Conservation (phyloP, 2,797 vertebrate species). For the Lagocephalus sceleratus region DNA sequence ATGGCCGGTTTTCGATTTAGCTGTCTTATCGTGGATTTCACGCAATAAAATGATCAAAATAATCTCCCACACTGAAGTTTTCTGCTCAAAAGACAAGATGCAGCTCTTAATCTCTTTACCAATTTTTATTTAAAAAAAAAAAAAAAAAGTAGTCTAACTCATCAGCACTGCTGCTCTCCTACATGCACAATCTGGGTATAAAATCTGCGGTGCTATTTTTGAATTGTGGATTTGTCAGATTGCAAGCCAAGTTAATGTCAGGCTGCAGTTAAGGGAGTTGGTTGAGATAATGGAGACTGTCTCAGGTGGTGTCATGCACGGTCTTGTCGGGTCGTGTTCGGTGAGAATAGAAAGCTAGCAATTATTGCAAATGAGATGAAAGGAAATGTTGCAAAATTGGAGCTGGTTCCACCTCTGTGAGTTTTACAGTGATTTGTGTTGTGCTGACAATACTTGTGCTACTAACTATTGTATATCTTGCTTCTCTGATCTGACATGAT, state of each 20-base stretch:
- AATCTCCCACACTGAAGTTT: conserved; percentile 45
- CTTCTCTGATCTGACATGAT: too few species aligned
- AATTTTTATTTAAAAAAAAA: conserved; percentile 8
- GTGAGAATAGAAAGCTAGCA: conserved; percentile 26
- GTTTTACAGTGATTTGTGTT: not conserved
- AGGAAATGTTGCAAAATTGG: conserved; percentile 44
- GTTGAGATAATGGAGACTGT: conserved; percentile 56
- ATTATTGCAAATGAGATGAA: conserved; percentile 39
- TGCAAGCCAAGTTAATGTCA: conserved; percentile 53
- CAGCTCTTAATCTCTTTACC: conserved; percentile 26
- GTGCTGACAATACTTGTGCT: too few species aligned
- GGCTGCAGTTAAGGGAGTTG: conserved; percentile 52
- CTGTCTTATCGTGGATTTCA: conserved; percentile 46
- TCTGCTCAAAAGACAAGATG: conserved; percentile 32
- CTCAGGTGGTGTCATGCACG: conserved; percentile 62
- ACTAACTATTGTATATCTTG: too few species aligned
- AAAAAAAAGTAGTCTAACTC: conserved; percentile 9
- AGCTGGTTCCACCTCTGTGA: conserved; percentile 7
- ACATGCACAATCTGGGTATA: conserved; percentile 19
- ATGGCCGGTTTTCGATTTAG: conserved; percentile 35
- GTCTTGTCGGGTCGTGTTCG: conserved; percentile 50
- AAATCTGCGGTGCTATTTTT: conserved; percentile 25
- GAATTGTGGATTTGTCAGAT: conserved; percentile 50
- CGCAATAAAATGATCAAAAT: conserved; percentile 51
- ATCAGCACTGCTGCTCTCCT: conserved; percentile 29